Evolutionary conservation across 2,113 vertebrate species (phyloP), one percentile per base, ranked within the genome.

Genomic region (Bombycilla garrulus): DNA sequence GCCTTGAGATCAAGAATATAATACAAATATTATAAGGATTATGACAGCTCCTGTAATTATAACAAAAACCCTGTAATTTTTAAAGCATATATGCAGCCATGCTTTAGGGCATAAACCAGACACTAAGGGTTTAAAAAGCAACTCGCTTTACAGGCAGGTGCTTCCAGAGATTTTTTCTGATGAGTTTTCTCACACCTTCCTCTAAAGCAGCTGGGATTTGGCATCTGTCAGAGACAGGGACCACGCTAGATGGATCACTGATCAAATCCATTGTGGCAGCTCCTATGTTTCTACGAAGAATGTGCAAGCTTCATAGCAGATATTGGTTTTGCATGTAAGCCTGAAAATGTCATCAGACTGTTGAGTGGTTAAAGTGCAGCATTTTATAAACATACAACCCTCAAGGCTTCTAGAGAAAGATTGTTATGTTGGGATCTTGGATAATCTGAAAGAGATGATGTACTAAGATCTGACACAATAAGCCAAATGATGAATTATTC

Each of bases 401-500:
- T 90, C 44, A 90, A 90, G 86, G 95, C 82, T 97, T 72, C 78
- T 91, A 53, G 38, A 83, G 86, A 97, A 96, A 93, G 77, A 95
- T 79, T 88, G 86, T 95, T 95, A 92, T 73, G 45, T 84, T 74
- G 81, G 86, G 81, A 95, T 97, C 90, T 69, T 67, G 76, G 89
- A 93, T 96, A 91, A 96, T 86, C 73, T 93, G 82, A 93, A 96
- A 65, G 54, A 61, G n/a, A 95, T 94, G 96, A 95, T 93, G 74
- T 96, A 94, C 79, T 86, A 87, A 95, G 80, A 79, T 93, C 88
- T 96, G 84, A 96, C 94, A 97, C 86, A 93, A 91, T 95, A 92
- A 95, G 78, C 89, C 94, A 95, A 96, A 44, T 92, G 83, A 97
- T 97, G 83, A 97, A 97, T 96, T 97, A 96, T 96, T 91, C 92